A percentile compares a stretch with the other conserved stretches of the same genome.
Conservation (phyloP, 92 coral and sea anemone species). For the Bergia puertoricense region DNA sequence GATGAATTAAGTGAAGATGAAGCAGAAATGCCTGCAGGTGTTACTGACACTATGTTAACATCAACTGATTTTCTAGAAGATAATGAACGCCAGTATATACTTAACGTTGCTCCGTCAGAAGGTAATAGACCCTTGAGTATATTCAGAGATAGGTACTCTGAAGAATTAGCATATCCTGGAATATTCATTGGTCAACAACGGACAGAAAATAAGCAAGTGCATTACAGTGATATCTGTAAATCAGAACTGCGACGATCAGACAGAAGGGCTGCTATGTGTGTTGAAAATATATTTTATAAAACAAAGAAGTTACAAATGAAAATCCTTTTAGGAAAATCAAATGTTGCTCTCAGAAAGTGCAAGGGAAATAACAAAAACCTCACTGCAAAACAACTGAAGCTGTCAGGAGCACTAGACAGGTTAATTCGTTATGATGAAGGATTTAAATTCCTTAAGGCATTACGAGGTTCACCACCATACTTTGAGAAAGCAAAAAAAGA, state of each 20-base stretch:
- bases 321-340: constrained; percentile 63
- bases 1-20: constrained; percentile 64
- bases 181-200: too few species aligned
- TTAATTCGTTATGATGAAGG: constrained; percentile 48
- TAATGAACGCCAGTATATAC: constrained; percentile 59
- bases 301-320: constrained; percentile 73
- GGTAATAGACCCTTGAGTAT: constrained; percentile 67
- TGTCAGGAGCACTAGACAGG: constrained; percentile 54
- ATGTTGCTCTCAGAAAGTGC: constrained; percentile 52
- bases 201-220: too few species aligned
- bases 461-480: constrained; percentile 76
- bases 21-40: constrained; percentile 49
- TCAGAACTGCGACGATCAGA: too few species aligned
- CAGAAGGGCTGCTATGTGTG: constrained; percentile 55
- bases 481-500: constrained; percentile 38
- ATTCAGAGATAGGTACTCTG: constrained; percentile 65
- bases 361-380: constrained; percentile 51
- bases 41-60: constrained; percentile 48
- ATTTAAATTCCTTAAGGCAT: constrained; percentile 57
- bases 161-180: constrained; percentile 51
- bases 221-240: too few species aligned
- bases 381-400: constrained; percentile 61
- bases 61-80: constrained; percentile 70
- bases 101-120: constrained; percentile 73
- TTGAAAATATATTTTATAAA: constrained; percentile 53